Base-by-base conservation (phyloP, 2,888 invertebrate genomes). In the Acanthosepion lycidas region DNA sequence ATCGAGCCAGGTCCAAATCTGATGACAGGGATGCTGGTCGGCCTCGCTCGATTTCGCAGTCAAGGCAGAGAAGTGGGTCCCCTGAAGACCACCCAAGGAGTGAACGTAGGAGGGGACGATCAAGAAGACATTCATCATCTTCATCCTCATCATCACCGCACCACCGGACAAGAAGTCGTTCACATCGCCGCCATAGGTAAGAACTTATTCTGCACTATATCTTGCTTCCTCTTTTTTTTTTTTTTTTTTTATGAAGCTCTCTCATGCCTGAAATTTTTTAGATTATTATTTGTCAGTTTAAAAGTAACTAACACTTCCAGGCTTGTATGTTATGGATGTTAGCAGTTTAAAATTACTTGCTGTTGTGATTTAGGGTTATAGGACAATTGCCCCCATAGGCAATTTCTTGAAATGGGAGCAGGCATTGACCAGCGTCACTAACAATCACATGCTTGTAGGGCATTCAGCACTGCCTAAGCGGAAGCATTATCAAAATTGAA, bases 91-190 rank as follows among this genome's bases (percentile, higher is more conserved):
- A 51, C 51, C 28, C 49, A 48, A 93, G 49, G 93, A 93, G 53
- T 93, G 53, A 53, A 93, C 78, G 33, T 78, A 93, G 51, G n/a
- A 93, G 51, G 53, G 51, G 93, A 53, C 93, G 93, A 53, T 93
- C 93, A 42, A 42, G 53, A 53, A 49, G 93, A 49, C 93, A 51
- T 28, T 93, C 93, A 53, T 93, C 93, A 53, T 93, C 93, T 53
- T 93, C 93, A 53, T 93, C 93, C 33, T 93, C 93, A 93, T 93
- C 93, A 53, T 53, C 93, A 93, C 51, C 93, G 53, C 93, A 53
- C 33, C 93, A 93, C 48, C 49, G 93, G 53, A 93, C 49, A 49
- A 93, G 51, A 6, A 93, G 93, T 93, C 53, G 51, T 53, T 51
- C 93, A 18, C 93, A 53, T 93, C 93, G 53, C 51, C 93, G n/a